These are phyloP conservation scores for Littorina saxatilis DNA, from an alignment of 1,140 invertebrate species.

Conservation along the genomic window DNA sequence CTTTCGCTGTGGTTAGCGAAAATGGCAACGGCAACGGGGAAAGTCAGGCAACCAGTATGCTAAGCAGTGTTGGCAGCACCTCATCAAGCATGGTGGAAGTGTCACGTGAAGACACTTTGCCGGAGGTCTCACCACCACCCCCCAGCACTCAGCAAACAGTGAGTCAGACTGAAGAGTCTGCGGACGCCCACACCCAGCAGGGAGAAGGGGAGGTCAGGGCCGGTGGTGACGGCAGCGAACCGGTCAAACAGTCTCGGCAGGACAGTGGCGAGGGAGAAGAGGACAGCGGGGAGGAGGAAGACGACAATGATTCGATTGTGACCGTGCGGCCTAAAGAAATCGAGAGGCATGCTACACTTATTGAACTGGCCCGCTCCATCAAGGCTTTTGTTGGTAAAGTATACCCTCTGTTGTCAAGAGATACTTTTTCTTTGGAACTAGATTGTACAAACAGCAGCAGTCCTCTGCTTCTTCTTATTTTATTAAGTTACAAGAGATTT, in stretches of 20 bases:
- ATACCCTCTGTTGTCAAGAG: neutral
- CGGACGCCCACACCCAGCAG: neutral
- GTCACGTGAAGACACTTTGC: neutral
- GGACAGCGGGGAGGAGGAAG: slow-evolving; percentile 41
- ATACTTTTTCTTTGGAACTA: too few relatives aligned
- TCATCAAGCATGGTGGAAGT: slow-evolving; percentile 21
- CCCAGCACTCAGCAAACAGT: neutral
- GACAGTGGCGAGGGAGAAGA: slow-evolving; percentile 40
- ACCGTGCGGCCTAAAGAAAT: slow-evolving; percentile 64
- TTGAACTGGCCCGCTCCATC: slow-evolving; percentile 63
- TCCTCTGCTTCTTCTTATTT: too few relatives aligned
- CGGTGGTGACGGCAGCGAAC: slow-evolving; percentile 1
- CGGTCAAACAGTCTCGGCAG: neutral
- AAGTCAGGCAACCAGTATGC: neutral
- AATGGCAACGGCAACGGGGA: slow-evolving; percentile 43
- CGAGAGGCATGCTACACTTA: slow-evolving; percentile 54
- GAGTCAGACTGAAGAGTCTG: too few relatives aligned
- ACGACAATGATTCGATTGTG: slow-evolving; percentile 61
- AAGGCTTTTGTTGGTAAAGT: slow-evolving; percentile 67
- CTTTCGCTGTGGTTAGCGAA: slow-evolving; percentile 62
- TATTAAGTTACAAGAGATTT: too few relatives aligned
- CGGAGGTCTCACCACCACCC: neutral
- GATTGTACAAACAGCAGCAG: too few relatives aligned
- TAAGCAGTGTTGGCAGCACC: neutral
- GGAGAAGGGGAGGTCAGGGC: neutral